These are phyloP conservation scores for Papilio dardanus DNA, from an alignment of 1,140 invertebrate genomes.

Conservation along the genomic window DNA sequence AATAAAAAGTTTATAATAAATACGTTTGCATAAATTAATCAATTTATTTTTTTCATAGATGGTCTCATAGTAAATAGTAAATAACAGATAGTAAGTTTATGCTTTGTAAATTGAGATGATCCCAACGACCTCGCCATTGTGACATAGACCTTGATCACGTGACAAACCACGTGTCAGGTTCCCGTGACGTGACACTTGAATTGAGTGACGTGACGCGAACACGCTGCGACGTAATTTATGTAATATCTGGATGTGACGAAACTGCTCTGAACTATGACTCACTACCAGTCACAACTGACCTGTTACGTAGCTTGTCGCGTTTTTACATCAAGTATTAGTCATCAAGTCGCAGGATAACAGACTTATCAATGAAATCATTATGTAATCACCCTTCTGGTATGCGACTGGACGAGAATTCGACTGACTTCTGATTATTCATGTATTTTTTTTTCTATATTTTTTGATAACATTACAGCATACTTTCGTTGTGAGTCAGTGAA, in stretches of 20 bases:
- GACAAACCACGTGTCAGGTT: conserved; percentile 23
- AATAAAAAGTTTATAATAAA: not conserved
- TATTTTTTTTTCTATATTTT: conserved; percentile 13
- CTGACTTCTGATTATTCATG: conserved; percentile 11
- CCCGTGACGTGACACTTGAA: conserved; percentile 32
- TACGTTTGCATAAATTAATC: not conserved
- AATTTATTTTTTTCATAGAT: not conserved
- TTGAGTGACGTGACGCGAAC: conserved; percentile 41
- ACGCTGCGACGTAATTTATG: conserved; percentile 43
- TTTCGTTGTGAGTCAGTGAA: conserved; percentile 1
- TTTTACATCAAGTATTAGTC: conserved; percentile 67
- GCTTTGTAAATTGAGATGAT: conserved; percentile 2
- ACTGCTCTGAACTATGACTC: conserved; percentile 66
- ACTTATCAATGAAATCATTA: conserved; percentile 68
- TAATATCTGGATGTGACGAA: conserved; percentile 68
- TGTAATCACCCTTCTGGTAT: conserved; percentile 48
- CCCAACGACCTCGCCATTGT: conserved; percentile 5
- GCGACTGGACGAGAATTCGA: conserved; percentile 35
- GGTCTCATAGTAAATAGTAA: not conserved
- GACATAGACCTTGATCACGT: conserved; percentile 22
- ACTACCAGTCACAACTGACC: conserved; percentile 60
- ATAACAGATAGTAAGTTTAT: not conserved
- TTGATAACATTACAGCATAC: conserved; percentile 23
- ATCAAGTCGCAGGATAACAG: conserved; percentile 56
- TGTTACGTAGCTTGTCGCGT: conserved; percentile 62